These are phyloP conservation scores for Ophraella communa DNA, from an alignment of 2,888 invertebrate species.

Conservation along the genomic window DNA sequence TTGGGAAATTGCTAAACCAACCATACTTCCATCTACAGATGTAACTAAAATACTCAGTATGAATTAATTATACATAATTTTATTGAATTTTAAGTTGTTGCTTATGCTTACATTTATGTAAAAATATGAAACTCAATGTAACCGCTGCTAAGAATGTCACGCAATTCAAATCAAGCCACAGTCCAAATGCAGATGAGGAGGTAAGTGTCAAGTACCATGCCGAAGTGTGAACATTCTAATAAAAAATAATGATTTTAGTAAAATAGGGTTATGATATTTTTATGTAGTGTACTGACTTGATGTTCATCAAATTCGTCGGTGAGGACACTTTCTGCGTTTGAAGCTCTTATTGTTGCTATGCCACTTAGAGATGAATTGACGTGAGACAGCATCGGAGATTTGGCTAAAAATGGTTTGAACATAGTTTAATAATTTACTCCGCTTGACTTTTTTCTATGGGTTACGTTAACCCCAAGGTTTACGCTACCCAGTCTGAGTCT, in stretches of 20 bases:
- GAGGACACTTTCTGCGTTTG: constrained; percentile 36
- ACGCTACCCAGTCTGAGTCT: too few relatives aligned
- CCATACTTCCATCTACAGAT: constrained; percentile 47
- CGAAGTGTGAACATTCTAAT: constrained; percentile 64
- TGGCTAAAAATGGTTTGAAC: constrained; percentile 37
- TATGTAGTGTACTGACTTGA: constrained; percentile 34
- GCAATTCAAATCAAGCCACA: constrained; percentile 70
- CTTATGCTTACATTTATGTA: constrained; percentile 44
- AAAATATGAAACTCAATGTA: constrained; percentile 65
- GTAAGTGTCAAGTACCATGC: constrained; percentile 69
- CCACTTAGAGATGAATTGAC: constrained; percentile 42
- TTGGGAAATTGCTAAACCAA: constrained; percentile 48
- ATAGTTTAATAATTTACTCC: neutral
- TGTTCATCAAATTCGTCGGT: constrained; percentile 44
- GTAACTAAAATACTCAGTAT: constrained; percentile 4
- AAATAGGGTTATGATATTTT: neutral
- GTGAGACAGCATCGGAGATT: constrained; percentile 46
- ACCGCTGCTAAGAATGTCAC: constrained; percentile 66
- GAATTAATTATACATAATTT: neutral
- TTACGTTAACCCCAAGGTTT: too few relatives aligned
- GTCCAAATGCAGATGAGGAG: constrained; percentile 68
- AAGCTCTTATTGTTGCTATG: constrained; percentile 44
- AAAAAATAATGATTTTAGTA: neutral
- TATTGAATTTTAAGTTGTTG: too few relatives aligned
- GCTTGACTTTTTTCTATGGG: too few relatives aligned